A percentile compares a stretch with the other conserved stretches of the same genome.
These are phyloP conservation scores for Leucosticte australis DNA, from an alignment of 2,113 vertebrate genomes.

Conservation along the genomic window DNA sequence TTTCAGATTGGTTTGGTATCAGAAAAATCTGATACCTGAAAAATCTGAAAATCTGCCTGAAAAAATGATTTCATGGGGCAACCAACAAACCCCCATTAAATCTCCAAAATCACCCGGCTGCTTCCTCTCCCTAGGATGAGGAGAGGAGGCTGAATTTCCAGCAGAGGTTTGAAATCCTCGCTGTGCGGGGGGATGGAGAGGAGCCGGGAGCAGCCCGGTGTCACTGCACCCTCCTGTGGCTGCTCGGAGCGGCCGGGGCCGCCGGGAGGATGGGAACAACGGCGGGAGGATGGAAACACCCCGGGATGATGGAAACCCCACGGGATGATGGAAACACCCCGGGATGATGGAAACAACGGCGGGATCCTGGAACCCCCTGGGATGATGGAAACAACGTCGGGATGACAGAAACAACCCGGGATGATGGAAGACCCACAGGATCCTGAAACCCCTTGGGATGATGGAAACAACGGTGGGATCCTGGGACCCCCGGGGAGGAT, in stretches of 20 bases:
- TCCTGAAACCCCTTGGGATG: too few relatives aligned
- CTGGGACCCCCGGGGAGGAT: too few relatives aligned
- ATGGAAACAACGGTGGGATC: too few relatives aligned
- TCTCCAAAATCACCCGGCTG: background rate
- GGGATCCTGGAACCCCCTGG: background rate
- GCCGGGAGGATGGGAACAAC: background rate
- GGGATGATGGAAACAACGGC: too few relatives aligned
- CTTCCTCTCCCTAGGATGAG: background rate
- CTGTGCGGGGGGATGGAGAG: background rate
- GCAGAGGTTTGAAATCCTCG: background rate
- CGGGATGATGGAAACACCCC: background rate
- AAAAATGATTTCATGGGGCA: background rate
- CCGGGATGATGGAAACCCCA: too few relatives aligned
- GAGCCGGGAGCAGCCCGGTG: background rate
- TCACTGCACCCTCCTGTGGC: constrained; percentile 28
- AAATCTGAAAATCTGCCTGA: background rate
- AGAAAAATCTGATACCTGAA: background rate
- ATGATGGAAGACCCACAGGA: too few relatives aligned
- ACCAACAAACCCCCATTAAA: fast-evolving
- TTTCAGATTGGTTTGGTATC: background rate
- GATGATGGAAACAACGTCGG: background rate
- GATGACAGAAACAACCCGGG: background rate
- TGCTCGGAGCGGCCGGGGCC: fast-evolving
- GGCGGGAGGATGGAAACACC: background rate
- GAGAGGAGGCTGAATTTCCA: background rate